Conservation (phyloP, 2,113 vertebrate species). For the Melanotaenia duboulayi region DNA sequence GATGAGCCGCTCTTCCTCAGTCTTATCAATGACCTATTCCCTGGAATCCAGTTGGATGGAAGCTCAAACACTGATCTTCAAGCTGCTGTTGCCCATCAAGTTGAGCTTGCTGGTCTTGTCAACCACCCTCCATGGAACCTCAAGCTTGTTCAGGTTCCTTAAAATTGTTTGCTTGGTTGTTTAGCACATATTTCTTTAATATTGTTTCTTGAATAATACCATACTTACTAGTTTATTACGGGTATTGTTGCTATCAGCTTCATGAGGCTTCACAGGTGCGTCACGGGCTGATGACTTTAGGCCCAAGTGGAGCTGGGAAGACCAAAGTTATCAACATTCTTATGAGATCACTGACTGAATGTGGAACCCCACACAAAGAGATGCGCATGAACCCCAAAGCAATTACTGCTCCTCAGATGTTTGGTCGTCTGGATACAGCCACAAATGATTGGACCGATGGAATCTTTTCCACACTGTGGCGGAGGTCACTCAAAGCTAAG, state of each 20-base stretch:
- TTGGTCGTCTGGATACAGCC: conserved; percentile 89
- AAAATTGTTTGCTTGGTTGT: neutral
- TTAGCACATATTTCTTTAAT: neutral
- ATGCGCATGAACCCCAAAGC: conserved; percentile 96
- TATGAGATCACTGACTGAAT: conserved; percentile 89
- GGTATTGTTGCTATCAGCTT: conserved; percentile 80
- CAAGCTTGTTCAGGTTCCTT: conserved; percentile 83
- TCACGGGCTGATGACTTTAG: conserved; percentile 91
- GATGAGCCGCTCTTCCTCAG: conserved; percentile 92
- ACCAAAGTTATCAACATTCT: conserved; percentile 87
- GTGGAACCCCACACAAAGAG: conserved; percentile 88
- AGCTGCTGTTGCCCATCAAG: conserved; percentile 84
- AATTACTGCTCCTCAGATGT: conserved; percentile 92
- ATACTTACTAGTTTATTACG: neutral
- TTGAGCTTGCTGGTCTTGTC: conserved; percentile 85
- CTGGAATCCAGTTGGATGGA: conserved; percentile 88
- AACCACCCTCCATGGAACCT: conserved; percentile 91
- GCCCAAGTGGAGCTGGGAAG: conserved; percentile 91
- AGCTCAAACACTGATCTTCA: conserved; percentile 87
- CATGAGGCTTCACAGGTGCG: conserved; percentile 88
- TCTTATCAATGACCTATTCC: conserved; percentile 91
- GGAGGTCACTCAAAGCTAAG: conserved; percentile 89
- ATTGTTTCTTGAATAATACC: neutral
- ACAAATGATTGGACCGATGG: conserved; percentile 95
- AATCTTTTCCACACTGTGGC: conserved; percentile 92